phyloP scores from a whole-genome alignment of 2,888 invertebrate species.

The Octodonta nipae region DNA sequence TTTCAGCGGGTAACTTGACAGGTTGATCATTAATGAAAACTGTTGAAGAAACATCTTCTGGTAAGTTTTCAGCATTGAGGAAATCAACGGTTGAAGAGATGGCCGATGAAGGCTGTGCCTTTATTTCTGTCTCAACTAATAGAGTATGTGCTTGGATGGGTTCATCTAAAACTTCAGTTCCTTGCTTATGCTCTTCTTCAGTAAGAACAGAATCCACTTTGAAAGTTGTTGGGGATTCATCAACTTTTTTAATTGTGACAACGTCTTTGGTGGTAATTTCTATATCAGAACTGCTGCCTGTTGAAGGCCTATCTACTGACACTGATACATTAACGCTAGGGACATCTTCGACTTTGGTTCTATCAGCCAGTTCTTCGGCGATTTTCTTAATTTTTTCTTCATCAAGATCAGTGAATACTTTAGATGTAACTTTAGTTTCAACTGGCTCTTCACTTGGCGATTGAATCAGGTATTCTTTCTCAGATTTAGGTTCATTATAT shows the following conservation, averaged over 20 bases:
- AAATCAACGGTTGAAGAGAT: constrained; percentile 15
- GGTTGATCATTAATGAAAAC: constrained; percentile 19
- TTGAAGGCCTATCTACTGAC: constrained; percentile 18
- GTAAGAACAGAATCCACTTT: constrained; percentile 24
- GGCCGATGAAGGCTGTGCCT: background rate
- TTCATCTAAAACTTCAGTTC: background rate
- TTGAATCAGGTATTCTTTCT: background rate
- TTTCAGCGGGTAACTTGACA: constrained; percentile 6
- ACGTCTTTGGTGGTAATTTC: constrained; percentile 20
- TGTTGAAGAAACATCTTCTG: constrained; percentile 12
- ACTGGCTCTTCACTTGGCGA: constrained; percentile 4
- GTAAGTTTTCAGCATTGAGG: constrained; percentile 8
- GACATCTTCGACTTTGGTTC: constrained; percentile 5
- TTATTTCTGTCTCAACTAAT: no score
- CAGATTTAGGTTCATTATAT: constrained; percentile 1
- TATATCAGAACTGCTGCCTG: constrained; percentile 14
- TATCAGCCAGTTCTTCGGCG: constrained; percentile 7
- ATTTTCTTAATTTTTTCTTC: constrained; percentile 20
- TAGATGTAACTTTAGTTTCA: constrained; percentile 20
- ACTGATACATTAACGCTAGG: constrained; percentile 5
- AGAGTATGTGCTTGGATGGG: no score
- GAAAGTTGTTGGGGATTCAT: constrained; percentile 15
- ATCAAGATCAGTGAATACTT: constrained; percentile 25
- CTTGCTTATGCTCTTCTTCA: constrained; percentile 20
- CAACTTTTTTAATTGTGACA: constrained; percentile 13